Conservation (phyloP, 1,140 invertebrate genomes). For the Neodiprion fabricii region DNA sequence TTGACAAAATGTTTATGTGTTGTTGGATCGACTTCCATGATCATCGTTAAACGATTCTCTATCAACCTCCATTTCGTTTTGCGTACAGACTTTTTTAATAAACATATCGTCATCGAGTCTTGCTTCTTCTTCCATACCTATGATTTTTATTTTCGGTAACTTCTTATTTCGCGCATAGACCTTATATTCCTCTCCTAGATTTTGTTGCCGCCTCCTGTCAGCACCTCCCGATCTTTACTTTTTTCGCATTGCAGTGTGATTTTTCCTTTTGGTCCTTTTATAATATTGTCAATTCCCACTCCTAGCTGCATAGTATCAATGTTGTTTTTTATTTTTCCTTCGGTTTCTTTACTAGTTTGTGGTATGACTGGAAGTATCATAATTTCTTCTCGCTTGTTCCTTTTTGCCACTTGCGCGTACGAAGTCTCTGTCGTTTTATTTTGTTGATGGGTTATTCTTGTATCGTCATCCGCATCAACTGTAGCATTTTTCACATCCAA, state of each 20-base stretch:
- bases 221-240: not conserved
- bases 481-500: not conserved
- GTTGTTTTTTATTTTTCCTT: constrained; percentile 2
- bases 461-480: not conserved
- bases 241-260: constrained; percentile 6
- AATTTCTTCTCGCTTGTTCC: not conserved
- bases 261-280: constrained; percentile 14
- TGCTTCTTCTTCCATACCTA: constrained; percentile 15
- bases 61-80: constrained; percentile 14
- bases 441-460: not conserved
- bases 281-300: constrained; percentile 17
- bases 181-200: constrained; percentile 5
- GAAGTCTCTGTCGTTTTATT: not conserved
- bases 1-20: constrained; percentile 19
- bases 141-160: constrained; percentile 20
- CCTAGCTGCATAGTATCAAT: constrained; percentile 11
- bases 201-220: constrained; percentile 11
- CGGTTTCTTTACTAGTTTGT: constrained; percentile 12
- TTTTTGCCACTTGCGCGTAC: not conserved
- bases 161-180: constrained; percentile 10
- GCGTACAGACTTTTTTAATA: constrained; percentile 9
- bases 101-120: not conserved
- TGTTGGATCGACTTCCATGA: constrained; percentile 19
- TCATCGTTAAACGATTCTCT: not conserved
- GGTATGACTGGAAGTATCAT: constrained; percentile 11